Percentiles rank a stretch among this genome's conserved stretches.
These are phyloP conservation scores for Arctia plantaginis DNA, from an alignment of 2,888 invertebrate species.

Conservation along the genomic window DNA sequence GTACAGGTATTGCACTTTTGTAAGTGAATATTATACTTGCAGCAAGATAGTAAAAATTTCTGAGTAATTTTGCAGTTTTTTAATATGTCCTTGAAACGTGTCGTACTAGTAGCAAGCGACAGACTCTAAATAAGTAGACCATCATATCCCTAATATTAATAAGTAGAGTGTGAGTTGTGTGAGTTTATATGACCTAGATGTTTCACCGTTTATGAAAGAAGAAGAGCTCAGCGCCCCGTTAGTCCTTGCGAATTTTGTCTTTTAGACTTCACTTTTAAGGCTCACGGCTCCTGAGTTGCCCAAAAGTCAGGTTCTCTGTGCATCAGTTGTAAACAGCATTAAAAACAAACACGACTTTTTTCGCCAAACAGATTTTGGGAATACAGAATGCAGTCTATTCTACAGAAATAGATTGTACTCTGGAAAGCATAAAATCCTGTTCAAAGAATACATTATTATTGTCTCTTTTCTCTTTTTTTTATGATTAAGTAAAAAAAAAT, in stretches of 20 bases:
- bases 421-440: not conserved
- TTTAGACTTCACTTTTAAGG: not conserved
- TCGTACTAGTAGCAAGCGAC: not conserved
- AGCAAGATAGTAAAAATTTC: slow-evolving; percentile 24
- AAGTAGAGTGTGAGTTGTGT: not conserved
- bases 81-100: slow-evolving; percentile 42
- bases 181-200: not conserved
- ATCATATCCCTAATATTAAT: not conserved
- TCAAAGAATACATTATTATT: not conserved
- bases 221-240: no score
- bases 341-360: no score
- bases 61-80: slow-evolving; percentile 34
- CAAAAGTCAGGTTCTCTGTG: not conserved
- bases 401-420: not conserved
- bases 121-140: not conserved
- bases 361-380: no score
- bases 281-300: not conserved
- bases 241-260: no score
- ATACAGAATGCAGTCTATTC: not conserved
- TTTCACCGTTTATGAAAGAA: no score
- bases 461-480: slow-evolving; percentile 5
- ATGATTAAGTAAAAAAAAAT: slow-evolving; percentile 29
- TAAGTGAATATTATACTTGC: not conserved
- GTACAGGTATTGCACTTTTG: slow-evolving; percentile 13
- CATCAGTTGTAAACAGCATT: not conserved